These are phyloP conservation scores for Amyelois transitella DNA, from an alignment of 1,140 invertebrate species.

Conservation along the genomic window DNA sequence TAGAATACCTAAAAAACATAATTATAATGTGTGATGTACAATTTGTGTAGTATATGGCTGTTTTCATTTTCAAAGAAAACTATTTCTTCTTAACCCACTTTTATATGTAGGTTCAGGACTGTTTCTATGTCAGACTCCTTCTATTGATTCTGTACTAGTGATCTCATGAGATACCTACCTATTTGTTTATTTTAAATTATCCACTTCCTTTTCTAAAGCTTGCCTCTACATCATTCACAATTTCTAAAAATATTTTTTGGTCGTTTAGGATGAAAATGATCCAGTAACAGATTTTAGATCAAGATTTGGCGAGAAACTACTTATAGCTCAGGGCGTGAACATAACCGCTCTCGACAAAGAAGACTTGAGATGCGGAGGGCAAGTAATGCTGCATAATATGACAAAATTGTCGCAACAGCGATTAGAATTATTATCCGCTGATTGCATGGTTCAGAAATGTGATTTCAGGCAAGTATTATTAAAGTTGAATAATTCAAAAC, in stretches of 20 bases:
- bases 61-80: too few relatives aligned
- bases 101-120: too few relatives aligned
- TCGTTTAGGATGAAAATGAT: conserved; percentile 77
- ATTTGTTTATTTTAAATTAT: too few relatives aligned
- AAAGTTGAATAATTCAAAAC: neutral
- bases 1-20: conserved; percentile 2
- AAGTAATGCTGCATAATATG: conserved; percentile 78
- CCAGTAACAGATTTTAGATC: conserved; percentile 80
- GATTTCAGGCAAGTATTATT: conserved; percentile 71
- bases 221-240: neutral
- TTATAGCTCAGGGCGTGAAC: conserved; percentile 79
- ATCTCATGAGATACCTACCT: too few relatives aligned
- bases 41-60: too few relatives aligned
- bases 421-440: conserved; percentile 73
- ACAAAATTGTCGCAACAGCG: conserved; percentile 71
- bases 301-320: conserved; percentile 77
- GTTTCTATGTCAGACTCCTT: too few relatives aligned
- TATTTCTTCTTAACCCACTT: too few relatives aligned
- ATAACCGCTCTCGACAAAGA: conserved; percentile 80
- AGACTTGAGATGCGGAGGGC: conserved; percentile 81
- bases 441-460: conserved; percentile 84
- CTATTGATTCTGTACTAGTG: too few relatives aligned
- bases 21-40: too few relatives aligned
- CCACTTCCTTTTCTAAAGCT: conserved; percentile 1
- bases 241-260: neutral